These are phyloP conservation scores for Brachionus sp. DNA, from an alignment of 1,140 invertebrate species.

Conservation along the genomic window DNA sequence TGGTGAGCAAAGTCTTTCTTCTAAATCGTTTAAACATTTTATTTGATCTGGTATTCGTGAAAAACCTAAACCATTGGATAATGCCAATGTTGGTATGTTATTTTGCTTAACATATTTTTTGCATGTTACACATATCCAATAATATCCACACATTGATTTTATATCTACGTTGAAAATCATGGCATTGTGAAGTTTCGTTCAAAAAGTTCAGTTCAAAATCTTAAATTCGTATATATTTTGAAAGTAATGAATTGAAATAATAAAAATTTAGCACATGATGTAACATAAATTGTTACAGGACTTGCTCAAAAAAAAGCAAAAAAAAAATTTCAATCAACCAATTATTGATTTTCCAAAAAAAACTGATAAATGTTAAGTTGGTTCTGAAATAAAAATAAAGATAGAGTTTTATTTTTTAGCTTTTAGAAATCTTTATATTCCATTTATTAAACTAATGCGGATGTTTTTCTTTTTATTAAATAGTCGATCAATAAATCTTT, in stretches of 20 bases:
- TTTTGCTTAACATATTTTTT: neutral
- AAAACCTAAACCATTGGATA: neutral
- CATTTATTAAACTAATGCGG: neutral
- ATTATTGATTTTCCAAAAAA: neutral
- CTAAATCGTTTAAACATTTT: neutral
- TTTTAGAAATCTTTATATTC: neutral
- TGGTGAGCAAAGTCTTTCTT: neutral
- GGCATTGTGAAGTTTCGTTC: slow-evolving; percentile 1
- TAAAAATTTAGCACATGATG: neutral
- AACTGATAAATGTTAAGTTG: neutral
- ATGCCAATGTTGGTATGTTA: neutral
- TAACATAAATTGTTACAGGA: neutral
- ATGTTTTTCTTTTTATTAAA: neutral
- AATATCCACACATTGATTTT: neutral
- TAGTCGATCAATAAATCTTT: neutral
- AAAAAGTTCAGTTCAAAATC: neutral
- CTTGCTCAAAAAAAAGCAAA: no score
- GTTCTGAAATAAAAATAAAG: no score
- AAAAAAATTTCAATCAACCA: neutral
- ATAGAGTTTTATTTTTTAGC: neutral
- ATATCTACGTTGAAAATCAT: neutral
- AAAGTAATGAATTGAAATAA: neutral
- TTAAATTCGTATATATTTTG: neutral
- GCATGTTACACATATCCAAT: neutral
- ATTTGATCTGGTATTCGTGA: neutral